phyloP scores from a whole-genome alignment of 2,888 invertebrate species.

The Spodoptera exigua region DNA sequence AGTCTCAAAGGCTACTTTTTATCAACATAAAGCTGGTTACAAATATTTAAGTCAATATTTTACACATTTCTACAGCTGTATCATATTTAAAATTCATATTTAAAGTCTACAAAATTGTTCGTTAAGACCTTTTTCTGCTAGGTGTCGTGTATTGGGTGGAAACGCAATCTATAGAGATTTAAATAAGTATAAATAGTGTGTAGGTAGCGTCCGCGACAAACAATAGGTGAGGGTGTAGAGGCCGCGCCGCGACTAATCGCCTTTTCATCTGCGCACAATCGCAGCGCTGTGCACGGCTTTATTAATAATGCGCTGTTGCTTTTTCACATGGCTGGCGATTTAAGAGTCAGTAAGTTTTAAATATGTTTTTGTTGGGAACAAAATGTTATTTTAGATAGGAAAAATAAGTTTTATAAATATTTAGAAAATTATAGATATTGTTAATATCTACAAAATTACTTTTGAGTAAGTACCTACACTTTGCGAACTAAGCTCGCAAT shows the following conservation, averaged over 20 bases:
- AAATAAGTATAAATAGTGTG: slow-evolving; percentile 72
- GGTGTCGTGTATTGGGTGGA: slow-evolving; percentile 4
- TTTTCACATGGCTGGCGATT: slow-evolving; percentile 63
- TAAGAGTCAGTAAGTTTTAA: slow-evolving; percentile 56
- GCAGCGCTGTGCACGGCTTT: slow-evolving; percentile 78
- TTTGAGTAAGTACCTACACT: no score
- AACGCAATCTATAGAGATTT: slow-evolving; percentile 63
- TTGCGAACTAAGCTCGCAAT: no score
- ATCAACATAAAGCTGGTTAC: no score
- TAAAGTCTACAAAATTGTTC: no score
- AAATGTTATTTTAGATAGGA: slow-evolving; percentile 22
- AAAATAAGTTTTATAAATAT: neutral
- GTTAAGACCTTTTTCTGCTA: slow-evolving; percentile 27
- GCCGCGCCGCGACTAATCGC: slow-evolving; percentile 62
- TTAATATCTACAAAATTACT: no score
- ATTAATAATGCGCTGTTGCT: slow-evolving; percentile 72
- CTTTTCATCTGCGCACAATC: slow-evolving; percentile 63
- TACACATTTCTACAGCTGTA: no score
- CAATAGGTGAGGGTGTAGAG: slow-evolving; percentile 64
- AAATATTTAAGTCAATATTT: no score
- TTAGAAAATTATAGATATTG: no score
- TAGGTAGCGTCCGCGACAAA: slow-evolving; percentile 64
- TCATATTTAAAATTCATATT: no score
- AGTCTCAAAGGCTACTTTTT: no score
- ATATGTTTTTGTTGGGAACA: slow-evolving; percentile 40